phyloP scores from a whole-genome alignment of 1,140 invertebrate species.

The Chymomyza costata region DNA sequence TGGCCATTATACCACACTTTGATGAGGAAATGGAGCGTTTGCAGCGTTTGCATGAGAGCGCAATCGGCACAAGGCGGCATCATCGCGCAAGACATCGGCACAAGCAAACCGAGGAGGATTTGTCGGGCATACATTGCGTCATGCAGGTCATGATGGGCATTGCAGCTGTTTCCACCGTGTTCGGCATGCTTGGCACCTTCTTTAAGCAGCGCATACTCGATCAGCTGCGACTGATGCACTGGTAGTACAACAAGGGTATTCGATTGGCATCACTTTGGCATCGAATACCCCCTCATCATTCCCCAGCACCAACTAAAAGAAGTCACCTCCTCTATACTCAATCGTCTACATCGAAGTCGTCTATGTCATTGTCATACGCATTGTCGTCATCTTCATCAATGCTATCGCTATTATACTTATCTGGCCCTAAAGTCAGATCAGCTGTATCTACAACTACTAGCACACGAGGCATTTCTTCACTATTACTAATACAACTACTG shows the following conservation, averaged over 20 bases:
- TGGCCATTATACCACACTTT: slow-evolving; percentile 74
- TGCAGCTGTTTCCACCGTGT: slow-evolving; percentile 72
- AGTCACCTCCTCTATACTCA: neutral
- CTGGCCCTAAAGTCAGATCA: slow-evolving; percentile 9
- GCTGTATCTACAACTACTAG: slow-evolving; percentile 21
- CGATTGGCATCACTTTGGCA: slow-evolving; percentile 22
- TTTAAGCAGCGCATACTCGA: slow-evolving; percentile 74
- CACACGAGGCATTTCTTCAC: slow-evolving; percentile 18
- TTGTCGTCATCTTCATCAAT: slow-evolving; percentile 14
- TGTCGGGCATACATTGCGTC: slow-evolving; percentile 73
- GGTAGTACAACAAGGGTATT: slow-evolving; percentile 73
- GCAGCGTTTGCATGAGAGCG: slow-evolving; percentile 53
- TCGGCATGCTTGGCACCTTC: slow-evolving; percentile 74
- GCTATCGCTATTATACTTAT: slow-evolving; percentile 13
- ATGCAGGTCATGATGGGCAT: slow-evolving; percentile 76
- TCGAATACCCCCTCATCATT: slow-evolving; percentile 52
- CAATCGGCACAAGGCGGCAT: slow-evolving; percentile 45
- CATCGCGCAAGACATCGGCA: slow-evolving; percentile 66
- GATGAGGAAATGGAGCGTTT: slow-evolving; percentile 67
- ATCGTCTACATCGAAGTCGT: slow-evolving; percentile 2
- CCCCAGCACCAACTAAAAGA: neutral
- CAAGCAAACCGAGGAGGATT: slow-evolving; percentile 63
- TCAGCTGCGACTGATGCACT: slow-evolving; percentile 74
- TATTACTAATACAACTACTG: slow-evolving; percentile 34
- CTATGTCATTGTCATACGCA: neutral